Evolutionary conservation across 30 jellyfish, hydroid and myxozoan species (phyloP).

Genomic region (Pelagia noctiluca): DNA sequence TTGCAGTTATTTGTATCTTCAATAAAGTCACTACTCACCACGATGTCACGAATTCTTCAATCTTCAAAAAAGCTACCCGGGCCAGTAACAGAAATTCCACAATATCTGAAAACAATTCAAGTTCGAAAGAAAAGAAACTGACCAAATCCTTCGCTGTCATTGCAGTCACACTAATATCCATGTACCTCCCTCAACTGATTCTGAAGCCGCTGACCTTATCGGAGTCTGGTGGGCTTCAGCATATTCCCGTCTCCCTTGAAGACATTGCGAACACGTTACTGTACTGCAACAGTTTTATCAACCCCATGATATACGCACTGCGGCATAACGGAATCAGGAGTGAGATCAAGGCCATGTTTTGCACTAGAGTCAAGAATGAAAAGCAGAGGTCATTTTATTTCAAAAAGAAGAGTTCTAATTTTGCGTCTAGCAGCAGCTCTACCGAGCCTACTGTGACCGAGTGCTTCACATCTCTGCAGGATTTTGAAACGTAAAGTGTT

Average conservation of each 20-base stretch:
- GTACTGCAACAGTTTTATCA: slow-evolving; percentile 75
- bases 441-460: not conserved
- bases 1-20: slow-evolving; percentile 45
- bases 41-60: too few species aligned
- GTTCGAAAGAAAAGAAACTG: slow-evolving; percentile 47
- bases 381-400: not conserved
- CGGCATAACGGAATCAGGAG: slow-evolving; percentile 64
- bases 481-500: too few species aligned
- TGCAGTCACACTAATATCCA: slow-evolving; percentile 52
- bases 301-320: slow-evolving; percentile 64
- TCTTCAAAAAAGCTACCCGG: too few species aligned
- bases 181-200: slow-evolving; percentile 74
- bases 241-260: slow-evolving; percentile 49
- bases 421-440: slow-evolving; percentile 43
- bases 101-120: slow-evolving; percentile 31
- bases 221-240: slow-evolving; percentile 33
- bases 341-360: slow-evolving; percentile 48
- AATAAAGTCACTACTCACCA: slow-evolving; percentile 29
- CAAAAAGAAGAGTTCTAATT: slow-evolving; percentile 23
- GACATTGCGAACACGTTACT: slow-evolving; percentile 71
- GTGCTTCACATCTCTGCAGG: not conserved
- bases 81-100: too few species aligned
- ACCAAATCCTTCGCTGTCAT: slow-evolving; percentile 69
- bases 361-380: not conserved
- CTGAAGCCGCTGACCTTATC: slow-evolving; percentile 61